Base-by-base conservation (phyloP, 2,888 invertebrate genomes). In the Drosophila affinis region DNA sequence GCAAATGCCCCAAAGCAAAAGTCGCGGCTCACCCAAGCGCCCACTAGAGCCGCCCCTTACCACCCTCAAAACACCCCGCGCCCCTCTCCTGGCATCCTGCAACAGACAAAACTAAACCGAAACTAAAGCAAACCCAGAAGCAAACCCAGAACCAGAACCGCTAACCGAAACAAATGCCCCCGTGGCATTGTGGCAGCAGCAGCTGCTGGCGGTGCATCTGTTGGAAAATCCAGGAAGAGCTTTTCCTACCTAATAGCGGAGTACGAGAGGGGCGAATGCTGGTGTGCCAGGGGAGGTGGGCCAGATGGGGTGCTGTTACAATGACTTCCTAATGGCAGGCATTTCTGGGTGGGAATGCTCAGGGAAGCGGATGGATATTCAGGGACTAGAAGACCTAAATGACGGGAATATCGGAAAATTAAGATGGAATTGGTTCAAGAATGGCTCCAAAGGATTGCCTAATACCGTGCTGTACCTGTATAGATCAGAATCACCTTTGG, bases 81-180 rank as follows among this genome's bases (percentile, higher is more conserved):
- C 9, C 39, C 17, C 18, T 32, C 29, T 14, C 14, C 21, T 63
- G 24, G 63, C 29, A 2, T n/a, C 10, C 39, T 18, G 39, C 21
- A 21, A 9, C 39, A 24, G 12, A 14, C 49, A 12, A 44, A 29
- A 46, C 47, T 56, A 34, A 49, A 17, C 60, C 34, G 17, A 67
- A 67, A 64, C 55, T 56, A 56, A 56, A 63, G 39, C 18, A 29
- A 49, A 10, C 27, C 39, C n/a, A n/a, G 39, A 7, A 7, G 2
- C 21, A 62, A 48, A 48, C 7, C 27, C 18, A 54, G 48, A 6
- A 52, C 12, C 63, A 48, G 52, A 58, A 67, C 68, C 68, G 47
- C 53, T 48, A 49, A 69, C 68, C 68, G 58, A 67, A 69, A 69
- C 69, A 68, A 69, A 67, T 57, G 67, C 67, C 68, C 67, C 67